Evolutionary conservation across 37 sponge, comb jelly and placozoan species (phyloP), one percentile per base, ranked within the genome.

Genomic region (Diacarnus erythraeanus): DNA sequence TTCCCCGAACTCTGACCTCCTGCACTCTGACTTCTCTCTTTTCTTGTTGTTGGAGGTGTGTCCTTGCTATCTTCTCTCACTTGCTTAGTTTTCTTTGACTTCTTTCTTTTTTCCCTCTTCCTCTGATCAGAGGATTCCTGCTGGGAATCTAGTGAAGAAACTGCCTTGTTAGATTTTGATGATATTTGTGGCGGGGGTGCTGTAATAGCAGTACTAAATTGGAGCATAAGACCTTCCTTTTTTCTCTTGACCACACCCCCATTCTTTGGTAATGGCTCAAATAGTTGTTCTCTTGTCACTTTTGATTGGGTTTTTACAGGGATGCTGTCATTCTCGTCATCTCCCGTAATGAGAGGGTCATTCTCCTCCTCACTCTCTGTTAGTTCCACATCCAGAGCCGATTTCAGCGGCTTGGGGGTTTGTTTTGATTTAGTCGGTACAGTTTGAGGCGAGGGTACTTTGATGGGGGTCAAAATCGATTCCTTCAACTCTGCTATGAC

Each of bases 361-460:
- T 72, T 76, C 38, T 69, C 83, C 61, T 80, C 87, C 26, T 87
- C 88, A 70, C 83, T 82, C 71, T 88, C 88, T 10, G 83, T 88
- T 4, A 88, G 61, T 25, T 56, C 78, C 61, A 88, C 63, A 0
- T 88, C 88, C 40, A 82, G 65, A 34, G 83, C 88, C 38, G 88
- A 88, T 37, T 73, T 82, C 34, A 88, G 71, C 12, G 40, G 73
- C 2, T 57, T 42, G 0, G 69, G 72, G 0, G 77, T 37, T 43
- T 18, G 68, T 23, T 41, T 67, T 20, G 41, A 61, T 17, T 64
- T 39, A 42, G 67, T 64, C 2, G 59, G n/a, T 3, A 25, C n/a
- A 0, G 33, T 6, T 6, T 9, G 39, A 40, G 72, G 56, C 51
- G 42, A 63, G 31, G 17, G 26, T 2, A 57, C 54, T n/a, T 21